phyloP scores from a whole-genome alignment of 1,140 invertebrate genomes.

The Pantala flavescens region DNA sequence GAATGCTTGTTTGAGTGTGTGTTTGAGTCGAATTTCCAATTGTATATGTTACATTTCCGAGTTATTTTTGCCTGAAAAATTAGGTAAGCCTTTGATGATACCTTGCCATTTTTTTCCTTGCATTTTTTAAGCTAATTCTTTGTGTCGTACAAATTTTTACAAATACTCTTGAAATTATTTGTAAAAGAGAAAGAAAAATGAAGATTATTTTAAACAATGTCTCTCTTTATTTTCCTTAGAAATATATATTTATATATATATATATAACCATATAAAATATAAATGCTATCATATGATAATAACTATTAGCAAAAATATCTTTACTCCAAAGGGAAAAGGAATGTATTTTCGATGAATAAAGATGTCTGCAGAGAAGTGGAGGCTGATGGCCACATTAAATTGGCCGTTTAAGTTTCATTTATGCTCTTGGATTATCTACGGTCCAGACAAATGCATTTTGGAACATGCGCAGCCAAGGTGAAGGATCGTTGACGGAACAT shows the following conservation, averaged over 20 bases:
- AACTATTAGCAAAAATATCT: no score
- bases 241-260: no score
- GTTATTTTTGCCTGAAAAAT: no score
- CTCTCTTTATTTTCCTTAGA: background rate
- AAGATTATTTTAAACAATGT: background rate
- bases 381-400: no score
- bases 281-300: no score
- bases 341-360: no score
- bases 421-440: background rate
- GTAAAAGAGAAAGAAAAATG: conserved; percentile 6
- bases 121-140: conserved; percentile 6
- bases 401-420: background rate
- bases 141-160: conserved; percentile 5
- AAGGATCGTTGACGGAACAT: conserved; percentile 37
- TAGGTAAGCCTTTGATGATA: background rate
- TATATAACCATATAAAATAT: no score
- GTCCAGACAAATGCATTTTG: conserved; percentile 82
- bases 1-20: no score
- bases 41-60: no score
- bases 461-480: conserved; percentile 89
- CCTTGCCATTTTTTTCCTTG: conserved; percentile 3
- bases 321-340: no score
- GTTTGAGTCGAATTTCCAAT: no score
- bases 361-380: no score
- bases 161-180: conserved; percentile 2